Percentiles rank a stretch among this genome's conserved stretches.
Conservation (phyloP, 1,140 invertebrate species). For the Drosophila chauvacae region DNA sequence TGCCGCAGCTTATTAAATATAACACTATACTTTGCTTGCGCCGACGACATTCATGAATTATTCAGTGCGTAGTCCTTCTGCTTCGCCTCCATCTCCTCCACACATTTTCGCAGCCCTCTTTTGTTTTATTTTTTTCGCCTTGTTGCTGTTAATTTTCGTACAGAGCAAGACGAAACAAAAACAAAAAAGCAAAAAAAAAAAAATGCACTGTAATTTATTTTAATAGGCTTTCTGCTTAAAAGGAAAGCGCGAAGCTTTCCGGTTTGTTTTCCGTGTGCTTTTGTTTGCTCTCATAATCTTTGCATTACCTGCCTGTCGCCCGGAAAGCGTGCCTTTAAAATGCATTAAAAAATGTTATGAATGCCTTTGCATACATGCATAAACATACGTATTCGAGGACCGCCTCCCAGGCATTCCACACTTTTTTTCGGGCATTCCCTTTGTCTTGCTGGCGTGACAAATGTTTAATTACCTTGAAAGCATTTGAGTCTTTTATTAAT, state of each 20-base stretch:
- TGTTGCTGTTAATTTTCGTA: constrained; percentile 68
- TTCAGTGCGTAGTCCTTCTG: constrained; percentile 75
- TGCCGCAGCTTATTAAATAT: constrained; percentile 74
- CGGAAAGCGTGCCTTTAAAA: constrained; percentile 48
- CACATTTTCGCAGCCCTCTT: constrained; percentile 52
- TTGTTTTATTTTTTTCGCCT: constrained; percentile 24
- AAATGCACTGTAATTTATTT: constrained; percentile 81
- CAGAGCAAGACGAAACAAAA: constrained; percentile 11
- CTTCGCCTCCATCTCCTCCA: constrained; percentile 18
- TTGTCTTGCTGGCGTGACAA: constrained; percentile 38
- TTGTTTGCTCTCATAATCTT: constrained; percentile 68
- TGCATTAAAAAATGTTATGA: constrained; percentile 70
- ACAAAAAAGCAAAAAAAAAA: constrained; percentile 20
- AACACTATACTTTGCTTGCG: constrained; percentile 61
- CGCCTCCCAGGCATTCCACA: neutral
- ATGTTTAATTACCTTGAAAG: constrained; percentile 76
- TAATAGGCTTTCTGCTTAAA: constrained; percentile 68
- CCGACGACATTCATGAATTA: constrained; percentile 74
- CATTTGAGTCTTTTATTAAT: constrained; percentile 52
- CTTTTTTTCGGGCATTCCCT: constrained; percentile 23
- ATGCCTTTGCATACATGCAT: constrained; percentile 61
- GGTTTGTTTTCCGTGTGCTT: constrained; percentile 34
- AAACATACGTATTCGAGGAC: constrained; percentile 24
- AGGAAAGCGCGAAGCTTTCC: constrained; percentile 51
- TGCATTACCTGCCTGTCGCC: constrained; percentile 55